phyloP scores from a whole-genome alignment of 1,140 invertebrate genomes.

The Nymphalis io region DNA sequence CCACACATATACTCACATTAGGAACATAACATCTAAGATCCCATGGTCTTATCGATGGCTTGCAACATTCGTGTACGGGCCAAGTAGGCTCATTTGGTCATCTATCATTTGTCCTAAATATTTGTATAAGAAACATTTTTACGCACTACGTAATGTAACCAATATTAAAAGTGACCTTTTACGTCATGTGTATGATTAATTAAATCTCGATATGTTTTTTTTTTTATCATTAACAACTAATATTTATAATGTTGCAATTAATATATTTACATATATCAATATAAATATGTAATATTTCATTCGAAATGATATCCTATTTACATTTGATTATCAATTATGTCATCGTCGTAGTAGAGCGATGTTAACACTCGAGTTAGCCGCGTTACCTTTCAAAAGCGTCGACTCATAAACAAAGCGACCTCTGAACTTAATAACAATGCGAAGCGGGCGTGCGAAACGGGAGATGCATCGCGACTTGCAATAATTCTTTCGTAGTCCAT shows the following conservation, averaged over 20 bases:
- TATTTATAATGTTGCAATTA: not conserved
- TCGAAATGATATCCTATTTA: not conserved
- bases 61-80: no score
- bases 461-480: conserved; percentile 67
- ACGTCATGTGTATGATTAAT: no score
- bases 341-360: conserved; percentile 65
- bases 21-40: no score
- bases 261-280: not conserved
- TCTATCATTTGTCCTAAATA: no score
- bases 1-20: no score
- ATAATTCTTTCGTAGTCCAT: conserved; percentile 69
- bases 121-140: no score
- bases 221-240: not conserved
- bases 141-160: no score
- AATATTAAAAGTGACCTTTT: no score
- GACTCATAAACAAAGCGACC: conserved; percentile 76
- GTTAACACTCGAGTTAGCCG: conserved; percentile 69
- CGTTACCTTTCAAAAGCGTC: conserved; percentile 78
- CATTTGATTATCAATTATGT: conserved; percentile 77
- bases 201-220: no score
- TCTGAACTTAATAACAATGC: conserved; percentile 79
- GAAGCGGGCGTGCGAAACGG: conserved; percentile 72
- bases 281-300: not conserved
- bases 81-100: no score
- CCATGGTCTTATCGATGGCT: no score